phyloP scores from a whole-genome alignment of 2,797 vertebrate genomes.

The Pipistrellus pipistrellus region DNA sequence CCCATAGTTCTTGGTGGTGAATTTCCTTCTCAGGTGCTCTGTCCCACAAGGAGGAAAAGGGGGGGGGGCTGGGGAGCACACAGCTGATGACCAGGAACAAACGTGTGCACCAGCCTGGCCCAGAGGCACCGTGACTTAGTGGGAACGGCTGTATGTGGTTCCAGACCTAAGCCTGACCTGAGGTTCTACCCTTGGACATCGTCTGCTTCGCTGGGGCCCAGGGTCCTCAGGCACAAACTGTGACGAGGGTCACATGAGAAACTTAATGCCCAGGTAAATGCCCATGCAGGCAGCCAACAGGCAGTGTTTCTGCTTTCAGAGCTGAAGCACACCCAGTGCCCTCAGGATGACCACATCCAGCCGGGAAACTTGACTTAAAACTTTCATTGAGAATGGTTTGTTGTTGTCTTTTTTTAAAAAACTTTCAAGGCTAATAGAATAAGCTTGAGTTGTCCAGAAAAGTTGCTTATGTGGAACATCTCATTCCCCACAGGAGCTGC shows the following conservation, averaged over 20 bases:
- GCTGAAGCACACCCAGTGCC: not conserved
- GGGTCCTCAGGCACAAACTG: not conserved
- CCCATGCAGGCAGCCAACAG: accelerated
- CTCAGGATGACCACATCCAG: not conserved
- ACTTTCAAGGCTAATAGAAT: constrained; percentile 32
- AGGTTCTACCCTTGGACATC: not conserved
- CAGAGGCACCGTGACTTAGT: no score
- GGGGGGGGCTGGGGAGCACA: not conserved
- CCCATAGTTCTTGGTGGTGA: not conserved
- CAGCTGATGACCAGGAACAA: accelerated
- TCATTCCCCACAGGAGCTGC: not conserved
- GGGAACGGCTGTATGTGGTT: not conserved
- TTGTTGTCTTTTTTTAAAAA: not conserved
- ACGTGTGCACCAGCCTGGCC: accelerated
- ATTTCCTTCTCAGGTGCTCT: not conserved
- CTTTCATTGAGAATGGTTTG: not conserved
- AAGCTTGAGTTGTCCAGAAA: constrained; percentile 48
- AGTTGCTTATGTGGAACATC: not conserved
- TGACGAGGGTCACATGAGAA: not conserved
- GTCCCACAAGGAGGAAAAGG: not conserved
- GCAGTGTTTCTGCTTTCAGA: accelerated
- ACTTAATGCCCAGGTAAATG: not conserved
- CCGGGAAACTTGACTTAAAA: not conserved
- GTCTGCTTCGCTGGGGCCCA: not conserved
- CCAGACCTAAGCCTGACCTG: not conserved